phyloP scores from a whole-genome alignment of 2,113 vertebrate species.

The Formicarius rufipectus region DNA sequence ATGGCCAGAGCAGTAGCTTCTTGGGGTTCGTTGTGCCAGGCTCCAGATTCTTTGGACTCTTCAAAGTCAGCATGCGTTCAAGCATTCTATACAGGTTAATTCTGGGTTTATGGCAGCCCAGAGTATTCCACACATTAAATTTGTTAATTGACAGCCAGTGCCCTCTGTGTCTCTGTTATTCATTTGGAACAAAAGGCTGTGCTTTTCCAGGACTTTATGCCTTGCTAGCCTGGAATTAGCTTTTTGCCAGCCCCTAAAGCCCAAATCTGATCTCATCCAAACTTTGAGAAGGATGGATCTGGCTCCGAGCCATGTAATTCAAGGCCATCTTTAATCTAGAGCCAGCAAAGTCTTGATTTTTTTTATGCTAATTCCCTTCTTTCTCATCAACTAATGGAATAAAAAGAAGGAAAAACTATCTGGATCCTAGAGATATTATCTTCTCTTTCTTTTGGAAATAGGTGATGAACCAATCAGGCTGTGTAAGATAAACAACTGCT shows the following conservation, averaged over 20 bases:
- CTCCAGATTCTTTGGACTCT: not conserved
- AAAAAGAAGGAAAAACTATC: conserved; percentile 35
- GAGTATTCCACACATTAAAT: not conserved
- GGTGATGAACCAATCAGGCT: not conserved
- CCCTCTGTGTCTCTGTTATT: not conserved
- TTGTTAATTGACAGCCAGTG: fast-evolving
- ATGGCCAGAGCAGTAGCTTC: not conserved
- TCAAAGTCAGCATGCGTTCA: not conserved
- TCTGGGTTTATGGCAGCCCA: not conserved
- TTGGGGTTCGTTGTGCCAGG: not conserved
- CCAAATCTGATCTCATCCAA: conserved; percentile 8
- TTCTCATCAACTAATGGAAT: not conserved
- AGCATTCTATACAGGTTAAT: not conserved
- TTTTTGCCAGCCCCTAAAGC: not conserved
- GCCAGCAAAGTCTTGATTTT: not conserved
- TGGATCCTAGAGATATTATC: not conserved
- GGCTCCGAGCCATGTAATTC: conserved; percentile 10
- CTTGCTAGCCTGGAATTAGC: not conserved
- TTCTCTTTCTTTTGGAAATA: not conserved
- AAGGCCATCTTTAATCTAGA: not conserved
- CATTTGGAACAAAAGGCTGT: not conserved
- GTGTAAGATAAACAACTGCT: conserved; percentile 42
- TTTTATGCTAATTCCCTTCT: not conserved
- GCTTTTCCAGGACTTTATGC: not conserved
- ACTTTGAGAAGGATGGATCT: conserved; percentile 6